phyloP scores from a whole-genome alignment of 2,113 vertebrate genomes.

The Anas platyrhynchos region DNA sequence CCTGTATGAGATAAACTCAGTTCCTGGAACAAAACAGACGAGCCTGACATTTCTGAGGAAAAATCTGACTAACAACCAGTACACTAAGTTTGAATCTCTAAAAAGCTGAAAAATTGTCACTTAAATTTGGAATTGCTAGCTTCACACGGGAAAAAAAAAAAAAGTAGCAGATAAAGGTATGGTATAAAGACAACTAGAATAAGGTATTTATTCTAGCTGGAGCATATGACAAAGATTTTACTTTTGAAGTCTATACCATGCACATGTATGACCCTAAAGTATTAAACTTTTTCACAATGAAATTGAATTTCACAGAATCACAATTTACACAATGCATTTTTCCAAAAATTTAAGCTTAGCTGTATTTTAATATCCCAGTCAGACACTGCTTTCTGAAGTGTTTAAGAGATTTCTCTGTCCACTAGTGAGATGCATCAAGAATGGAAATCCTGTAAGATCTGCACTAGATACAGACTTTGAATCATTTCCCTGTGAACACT shows the following conservation, averaged over 20 bases:
- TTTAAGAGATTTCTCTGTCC: background rate
- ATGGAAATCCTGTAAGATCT: background rate
- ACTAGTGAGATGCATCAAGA: background rate
- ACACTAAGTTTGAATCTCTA: background rate
- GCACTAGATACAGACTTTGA: background rate
- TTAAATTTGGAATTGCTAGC: background rate
- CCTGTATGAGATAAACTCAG: background rate
- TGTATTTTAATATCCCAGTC: background rate
- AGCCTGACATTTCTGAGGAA: background rate
- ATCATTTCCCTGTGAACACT: background rate
- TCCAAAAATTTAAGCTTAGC: background rate
- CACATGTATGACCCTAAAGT: background rate
- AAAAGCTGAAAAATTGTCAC: background rate
- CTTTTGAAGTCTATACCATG: background rate
- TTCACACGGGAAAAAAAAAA: background rate
- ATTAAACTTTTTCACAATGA: background rate
- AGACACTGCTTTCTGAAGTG: background rate
- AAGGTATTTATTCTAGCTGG: background rate
- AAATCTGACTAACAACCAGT: background rate
- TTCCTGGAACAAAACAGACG: background rate
- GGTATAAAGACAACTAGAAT: background rate
- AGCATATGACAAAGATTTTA: background rate
- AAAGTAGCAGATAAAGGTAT: background rate
- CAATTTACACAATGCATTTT: background rate
- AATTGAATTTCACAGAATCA: background rate